phyloP scores from a whole-genome alignment of 2,888 invertebrate species.

The Sarcophaga variegata region DNA sequence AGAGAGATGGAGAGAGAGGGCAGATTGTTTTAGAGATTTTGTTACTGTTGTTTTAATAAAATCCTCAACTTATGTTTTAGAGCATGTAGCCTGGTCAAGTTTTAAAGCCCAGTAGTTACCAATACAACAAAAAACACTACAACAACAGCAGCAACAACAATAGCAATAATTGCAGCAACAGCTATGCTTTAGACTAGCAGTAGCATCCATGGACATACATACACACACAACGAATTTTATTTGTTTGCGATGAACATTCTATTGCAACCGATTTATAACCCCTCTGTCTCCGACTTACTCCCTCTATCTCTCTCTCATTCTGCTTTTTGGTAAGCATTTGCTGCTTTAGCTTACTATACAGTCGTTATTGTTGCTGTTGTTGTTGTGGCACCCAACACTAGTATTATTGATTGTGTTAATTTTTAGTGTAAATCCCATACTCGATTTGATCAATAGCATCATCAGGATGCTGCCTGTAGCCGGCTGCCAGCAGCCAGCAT shows the following conservation, averaged over 20 bases:
- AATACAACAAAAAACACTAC: constrained; percentile 23
- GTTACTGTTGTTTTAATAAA: constrained; percentile 68
- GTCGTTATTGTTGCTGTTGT: constrained; percentile 30
- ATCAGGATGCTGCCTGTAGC: constrained; percentile 17
- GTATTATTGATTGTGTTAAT: constrained; percentile 72
- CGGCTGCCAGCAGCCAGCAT: neutral
- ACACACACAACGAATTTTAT: neutral
- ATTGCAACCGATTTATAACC: neutral
- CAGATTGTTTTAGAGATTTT: constrained; percentile 66
- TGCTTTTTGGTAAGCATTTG: neutral
- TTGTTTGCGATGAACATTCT: neutral
- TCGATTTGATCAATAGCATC: constrained; percentile 72
- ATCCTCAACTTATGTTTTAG: constrained; percentile 70
- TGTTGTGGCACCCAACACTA: constrained; percentile 8
- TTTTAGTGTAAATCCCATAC: constrained; percentile 73
- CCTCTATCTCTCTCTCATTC: neutral
- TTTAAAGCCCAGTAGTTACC: constrained; percentile 67
- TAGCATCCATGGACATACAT: neutral
- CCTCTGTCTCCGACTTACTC: neutral
- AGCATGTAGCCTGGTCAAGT: constrained; percentile 70
- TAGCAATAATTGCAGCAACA: constrained; percentile 42
- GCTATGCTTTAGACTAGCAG: neutral
- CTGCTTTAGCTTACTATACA: constrained; percentile 15
- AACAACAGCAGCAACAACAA: constrained; percentile 13
- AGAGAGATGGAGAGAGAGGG: neutral